These are phyloP conservation scores for Platycnemis pennipes DNA, from an alignment of 2,888 invertebrate species.

Conservation along the genomic window DNA sequence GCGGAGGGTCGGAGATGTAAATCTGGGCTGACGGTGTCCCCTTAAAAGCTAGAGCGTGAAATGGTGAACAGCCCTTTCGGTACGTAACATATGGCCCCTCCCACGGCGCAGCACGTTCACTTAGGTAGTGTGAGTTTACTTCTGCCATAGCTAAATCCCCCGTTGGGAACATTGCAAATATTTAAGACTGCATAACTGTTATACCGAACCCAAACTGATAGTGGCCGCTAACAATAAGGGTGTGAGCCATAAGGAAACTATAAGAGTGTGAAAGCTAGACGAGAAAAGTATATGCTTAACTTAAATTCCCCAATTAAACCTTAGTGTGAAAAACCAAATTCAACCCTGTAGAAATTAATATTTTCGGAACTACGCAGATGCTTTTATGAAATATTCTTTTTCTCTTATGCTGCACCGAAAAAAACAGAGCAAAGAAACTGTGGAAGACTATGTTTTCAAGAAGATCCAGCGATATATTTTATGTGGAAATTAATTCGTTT, in stretches of 20 bases:
- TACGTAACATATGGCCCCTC: neutral
- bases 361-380: too few species aligned
- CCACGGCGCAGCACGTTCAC: neutral
- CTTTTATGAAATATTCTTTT: too few species aligned
- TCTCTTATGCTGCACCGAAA: too few species aligned
- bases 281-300: too few species aligned
- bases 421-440: too few species aligned
- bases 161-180: neutral
- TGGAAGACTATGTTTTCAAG: too few species aligned
- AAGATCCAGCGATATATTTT: too few species aligned
- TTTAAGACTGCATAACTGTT: neutral
- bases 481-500: too few species aligned
- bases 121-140: neutral
- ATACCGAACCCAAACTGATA: neutral
- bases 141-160: neutral
- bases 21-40: slow-evolving; percentile 19
- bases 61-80: neutral
- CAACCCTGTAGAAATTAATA: too few species aligned
- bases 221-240: too few species aligned
- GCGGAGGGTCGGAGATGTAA: neutral
- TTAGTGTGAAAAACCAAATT: too few species aligned
- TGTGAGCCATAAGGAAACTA: neutral
- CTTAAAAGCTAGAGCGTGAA: neutral
- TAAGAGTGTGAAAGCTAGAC: neutral
- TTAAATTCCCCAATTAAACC: too few species aligned